Base-by-base conservation (phyloP, 2,888 invertebrate species). In the Philonicus albiceps region DNA sequence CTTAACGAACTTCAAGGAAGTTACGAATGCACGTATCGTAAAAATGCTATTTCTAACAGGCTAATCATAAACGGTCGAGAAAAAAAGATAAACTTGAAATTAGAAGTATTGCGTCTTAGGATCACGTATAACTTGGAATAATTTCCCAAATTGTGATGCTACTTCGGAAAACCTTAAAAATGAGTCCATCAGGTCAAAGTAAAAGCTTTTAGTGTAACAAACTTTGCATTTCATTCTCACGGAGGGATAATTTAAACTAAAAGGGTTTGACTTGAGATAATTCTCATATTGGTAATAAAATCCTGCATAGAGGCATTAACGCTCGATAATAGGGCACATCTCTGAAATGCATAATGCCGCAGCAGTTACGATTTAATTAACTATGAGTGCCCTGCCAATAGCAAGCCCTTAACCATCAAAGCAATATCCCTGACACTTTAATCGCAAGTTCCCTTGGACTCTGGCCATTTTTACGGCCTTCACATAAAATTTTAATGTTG, bases 401-500 rank as follows among this genome's bases (percentile, higher is more conserved):
- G 76, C 76, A 76, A 78, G 64, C 5, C 22, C 11, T 7, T n/a
- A n/a, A 22, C 22, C 64, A 22, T 64, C 64, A 22, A 64, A 19
- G 64, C 64, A 64, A 37, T 78, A 78, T 78, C 64, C 64, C 83
- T 19, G 40, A 27, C 83, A 73, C 37, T 73, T 85, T 43, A 85
- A 55, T 74, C 74, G 30, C 8, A 37, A 13, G 27, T 31, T 49
- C n/a, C 16, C 73, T 85, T 19, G 19, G 85, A 49, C 49, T 74
- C 73, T 74, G n/a, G 40, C 13, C 72, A 85, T 74, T 64, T 85
- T 85, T 74, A 74, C 31, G 27, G 27, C 74, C 8, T 31, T 1
- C 37, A 74, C 43, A 74, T 85, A 85, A 85, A 85, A 85, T 85
- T 85, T 85, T 85, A 85, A 85, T 85, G 85, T 73, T 43, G 27